Evolutionary conservation across 35 echinoderm and acorn worm species (phyloP).

Genomic region (Strongylocentrotus purpuratus): DNA sequence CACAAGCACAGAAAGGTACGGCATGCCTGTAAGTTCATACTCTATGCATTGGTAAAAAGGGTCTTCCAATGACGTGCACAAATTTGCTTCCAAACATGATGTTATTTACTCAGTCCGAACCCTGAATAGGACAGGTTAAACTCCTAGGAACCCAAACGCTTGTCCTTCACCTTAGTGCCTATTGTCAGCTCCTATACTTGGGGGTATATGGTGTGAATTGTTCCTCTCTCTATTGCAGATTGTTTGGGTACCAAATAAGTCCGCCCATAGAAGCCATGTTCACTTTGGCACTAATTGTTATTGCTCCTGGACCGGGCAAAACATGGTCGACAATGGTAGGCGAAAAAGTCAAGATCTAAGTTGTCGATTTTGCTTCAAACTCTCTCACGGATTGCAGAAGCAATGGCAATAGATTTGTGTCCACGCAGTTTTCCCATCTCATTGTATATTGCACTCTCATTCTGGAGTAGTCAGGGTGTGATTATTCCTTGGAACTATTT

Average conservation of each 20-base stretch:
- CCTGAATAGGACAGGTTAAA: neutral
- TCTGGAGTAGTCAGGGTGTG: neutral
- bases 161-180: neutral
- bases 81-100: neutral
- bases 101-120: neutral
- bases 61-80: too few species aligned
- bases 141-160: neutral
- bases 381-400: neutral
- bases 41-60: too few species aligned
- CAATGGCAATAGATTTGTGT: conserved; percentile 9
- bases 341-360: neutral
- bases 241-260: neutral
- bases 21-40: too few species aligned
- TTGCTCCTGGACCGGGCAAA: neutral
- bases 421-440: neutral
- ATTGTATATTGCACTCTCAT: neutral
- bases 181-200: neutral
- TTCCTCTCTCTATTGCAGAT: neutral
- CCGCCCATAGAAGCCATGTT: neutral
- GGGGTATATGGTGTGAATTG: conserved; percentile 4
- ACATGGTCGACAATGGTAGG: neutral
- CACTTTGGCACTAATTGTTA: conserved; percentile 4
- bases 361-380: neutral
- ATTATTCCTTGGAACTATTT: neutral
- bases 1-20: too few species aligned